Evolutionary conservation across 2,888 invertebrate species (phyloP).

Genomic region (Dynastes grantii): DNA sequence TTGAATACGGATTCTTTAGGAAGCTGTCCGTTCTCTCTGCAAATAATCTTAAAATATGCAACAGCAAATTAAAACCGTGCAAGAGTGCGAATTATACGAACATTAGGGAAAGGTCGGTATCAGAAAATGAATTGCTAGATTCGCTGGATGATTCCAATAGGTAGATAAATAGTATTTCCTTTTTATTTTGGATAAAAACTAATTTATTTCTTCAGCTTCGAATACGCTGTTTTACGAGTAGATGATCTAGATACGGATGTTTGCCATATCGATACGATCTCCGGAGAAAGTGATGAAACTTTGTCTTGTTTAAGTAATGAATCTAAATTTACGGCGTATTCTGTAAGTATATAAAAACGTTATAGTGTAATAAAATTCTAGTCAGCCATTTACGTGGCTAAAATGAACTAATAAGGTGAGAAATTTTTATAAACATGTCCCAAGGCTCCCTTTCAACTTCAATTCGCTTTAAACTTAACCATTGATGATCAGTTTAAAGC

Average conservation of each 20-base stretch:
- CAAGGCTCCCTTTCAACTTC: too few species aligned
- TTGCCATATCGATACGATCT: not conserved
- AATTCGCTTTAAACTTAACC: too few species aligned
- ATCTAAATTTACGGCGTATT: constrained; percentile 49
- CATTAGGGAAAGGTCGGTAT: constrained; percentile 20
- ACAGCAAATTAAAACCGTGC: not conserved
- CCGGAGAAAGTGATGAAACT: constrained; percentile 50
- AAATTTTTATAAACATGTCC: too few species aligned
- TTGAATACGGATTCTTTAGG: constrained; percentile 22
- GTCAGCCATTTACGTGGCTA: too few species aligned
- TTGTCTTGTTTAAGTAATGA: constrained; percentile 51
- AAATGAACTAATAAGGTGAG: too few species aligned
- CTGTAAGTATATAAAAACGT: constrained; percentile 38
- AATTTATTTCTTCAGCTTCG: constrained; percentile 47
- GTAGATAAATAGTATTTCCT: not conserved
- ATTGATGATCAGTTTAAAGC: too few species aligned
- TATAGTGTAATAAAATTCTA: too few species aligned
- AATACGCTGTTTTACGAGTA: constrained; percentile 51
- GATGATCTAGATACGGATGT: constrained; percentile 39
- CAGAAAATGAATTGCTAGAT: constrained; percentile 32
- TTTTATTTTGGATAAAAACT: not conserved
- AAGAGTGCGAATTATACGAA: constrained; percentile 17
- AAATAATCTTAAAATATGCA: constrained; percentile 4
- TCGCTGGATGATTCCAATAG: constrained; percentile 27
- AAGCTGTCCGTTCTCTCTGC: constrained; percentile 20